Conservation (phyloP, 2,113 vertebrate genomes). For the Notarius lentiginosus region DNA sequence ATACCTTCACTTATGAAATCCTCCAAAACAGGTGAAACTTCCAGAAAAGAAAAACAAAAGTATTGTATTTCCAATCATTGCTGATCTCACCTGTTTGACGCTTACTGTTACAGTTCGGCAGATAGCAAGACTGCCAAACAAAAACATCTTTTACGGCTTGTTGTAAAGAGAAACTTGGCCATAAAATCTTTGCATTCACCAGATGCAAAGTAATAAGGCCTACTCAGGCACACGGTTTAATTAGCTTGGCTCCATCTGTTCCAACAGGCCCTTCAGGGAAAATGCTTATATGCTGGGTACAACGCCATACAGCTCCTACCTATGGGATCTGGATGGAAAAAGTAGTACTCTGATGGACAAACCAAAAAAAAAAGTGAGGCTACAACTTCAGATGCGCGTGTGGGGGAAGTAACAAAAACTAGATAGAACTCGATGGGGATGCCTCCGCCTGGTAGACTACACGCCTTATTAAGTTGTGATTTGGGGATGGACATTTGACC, state of each 20-base stretch:
- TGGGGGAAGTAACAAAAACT: too few species aligned
- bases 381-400: background rate
- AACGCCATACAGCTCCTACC: constrained; percentile 27
- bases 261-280: constrained; percentile 49
- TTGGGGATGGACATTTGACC: too few species aligned
- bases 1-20: background rate
- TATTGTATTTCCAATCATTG: background rate
- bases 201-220: constrained; percentile 59
- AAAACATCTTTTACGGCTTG: constrained; percentile 43
- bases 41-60: background rate
- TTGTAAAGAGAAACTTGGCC: constrained; percentile 50
- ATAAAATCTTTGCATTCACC: constrained; percentile 49
- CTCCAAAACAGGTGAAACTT: constrained; percentile 8
- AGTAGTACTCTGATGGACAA: background rate
- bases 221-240: constrained; percentile 53
- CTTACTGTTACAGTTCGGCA: constrained; percentile 20
- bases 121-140: constrained; percentile 34
- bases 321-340: constrained; percentile 4
- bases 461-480: too few species aligned
- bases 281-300: constrained; percentile 41
- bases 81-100: background rate
- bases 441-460: too few species aligned
- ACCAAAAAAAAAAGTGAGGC: background rate
- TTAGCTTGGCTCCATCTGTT: constrained; percentile 55
- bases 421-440: too few species aligned